Percentiles rank a stretch among this genome's conserved stretches.
Evolutionary conservation across 2,888 invertebrate genomes (phyloP).

Genomic region (Drosophila hamatofila): DNA sequence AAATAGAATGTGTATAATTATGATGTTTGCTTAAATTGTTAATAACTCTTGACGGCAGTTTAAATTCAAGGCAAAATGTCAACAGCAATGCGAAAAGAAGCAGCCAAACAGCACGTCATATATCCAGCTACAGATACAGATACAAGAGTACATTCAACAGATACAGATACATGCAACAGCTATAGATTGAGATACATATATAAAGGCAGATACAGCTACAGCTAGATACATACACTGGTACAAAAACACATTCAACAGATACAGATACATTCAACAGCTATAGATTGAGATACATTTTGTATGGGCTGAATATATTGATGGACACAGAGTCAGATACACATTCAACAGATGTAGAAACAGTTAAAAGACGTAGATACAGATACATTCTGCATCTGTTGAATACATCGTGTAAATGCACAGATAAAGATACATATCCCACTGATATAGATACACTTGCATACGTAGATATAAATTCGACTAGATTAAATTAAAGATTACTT

Average conservation of each 20-base stretch:
- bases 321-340: background rate
- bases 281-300: background rate
- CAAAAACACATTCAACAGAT: background rate
- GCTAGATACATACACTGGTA: background rate
- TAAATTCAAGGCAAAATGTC: constrained; percentile 50
- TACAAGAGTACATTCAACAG: constrained; percentile 6
- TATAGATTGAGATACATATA: background rate
- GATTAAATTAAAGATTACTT: background rate
- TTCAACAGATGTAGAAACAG: background rate
- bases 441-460: background rate
- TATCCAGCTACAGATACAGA: constrained; percentile 10
- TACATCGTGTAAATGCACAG: background rate
- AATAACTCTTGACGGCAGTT: constrained; percentile 44
- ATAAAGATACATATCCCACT: background rate
- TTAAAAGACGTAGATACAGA: background rate
- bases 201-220: background rate
- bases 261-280: background rate
- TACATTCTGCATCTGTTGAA: background rate
- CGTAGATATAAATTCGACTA: background rate
- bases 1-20: constrained; percentile 36
- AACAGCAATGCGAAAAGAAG: constrained; percentile 33
- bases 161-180: background rate
- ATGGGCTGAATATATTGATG: background rate
- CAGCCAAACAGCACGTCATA: constrained; percentile 15
- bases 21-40: constrained; percentile 65